Base-by-base conservation (phyloP, 2,888 invertebrate species). In the Nomada goodeniana region DNA sequence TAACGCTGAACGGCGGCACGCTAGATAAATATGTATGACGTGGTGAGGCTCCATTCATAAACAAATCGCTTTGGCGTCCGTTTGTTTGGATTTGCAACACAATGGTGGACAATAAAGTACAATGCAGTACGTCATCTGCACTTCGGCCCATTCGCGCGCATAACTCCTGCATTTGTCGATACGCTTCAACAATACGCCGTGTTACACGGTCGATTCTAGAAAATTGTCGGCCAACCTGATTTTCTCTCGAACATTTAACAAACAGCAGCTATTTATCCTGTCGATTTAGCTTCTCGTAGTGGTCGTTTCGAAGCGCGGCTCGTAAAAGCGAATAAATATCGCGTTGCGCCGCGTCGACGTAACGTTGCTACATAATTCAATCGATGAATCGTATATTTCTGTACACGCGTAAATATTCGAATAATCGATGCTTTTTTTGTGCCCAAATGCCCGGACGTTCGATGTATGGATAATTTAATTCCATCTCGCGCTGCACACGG, bases 11-110 rank as follows among this genome's bases (percentile, higher is more conserved):
- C 82, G 29, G 10, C 61, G 50, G 7, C 52, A 15, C 18, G 73
- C 50, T n/a, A 60, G 68, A 83, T 87, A 87, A 87, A 87, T 87
- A 85, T 83, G 85, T 83, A 85, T 85, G 85, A 72, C 76, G 63
- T 55, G 77, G 76, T 53, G 59, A 77, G 72, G 81, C 74, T 73
- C 70, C 85, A 85, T 87, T 87, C 85, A 83, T 87, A 85, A 87
- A 87, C 85, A 87, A 87, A 87, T 87, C 77, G 76, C 75, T 82
- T 60, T 64, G 73, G 42, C 73, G 69, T 73, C 72, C 73, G 82
- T 82, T 79, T 67, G 79, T 80, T 80, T 74, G 73, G 80, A 86
- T 86, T 86, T 85, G 83, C 86, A 81, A 86, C 70, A 81, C 77
- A 81, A 86, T 81, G 78, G 50, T 64, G 75, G 26, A 78, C 60